These are phyloP conservation scores for Scaptomyza pallida DNA, from an alignment of 1,140 invertebrate species.

Conservation along the genomic window DNA sequence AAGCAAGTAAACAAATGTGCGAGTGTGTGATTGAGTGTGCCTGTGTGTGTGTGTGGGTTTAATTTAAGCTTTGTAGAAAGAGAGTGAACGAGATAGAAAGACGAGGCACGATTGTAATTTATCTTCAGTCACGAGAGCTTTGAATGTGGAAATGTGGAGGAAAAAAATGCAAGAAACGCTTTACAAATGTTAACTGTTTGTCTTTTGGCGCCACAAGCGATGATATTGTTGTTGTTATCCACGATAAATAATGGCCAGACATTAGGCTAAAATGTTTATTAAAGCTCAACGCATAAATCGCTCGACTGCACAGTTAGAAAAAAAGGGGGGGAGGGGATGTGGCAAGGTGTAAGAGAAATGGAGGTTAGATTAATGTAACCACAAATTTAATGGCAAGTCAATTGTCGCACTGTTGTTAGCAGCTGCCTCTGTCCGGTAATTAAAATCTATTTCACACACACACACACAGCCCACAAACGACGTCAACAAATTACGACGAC, in stretches of 20 bases:
- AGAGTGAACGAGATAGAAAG: slow-evolving; percentile 25
- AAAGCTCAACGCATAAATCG: slow-evolving; percentile 69
- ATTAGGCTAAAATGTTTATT: slow-evolving; percentile 80
- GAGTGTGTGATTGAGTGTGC: slow-evolving; percentile 24
- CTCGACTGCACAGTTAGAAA: not conserved
- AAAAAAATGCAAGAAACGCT: slow-evolving; percentile 65
- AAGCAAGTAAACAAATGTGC: slow-evolving; percentile 41
- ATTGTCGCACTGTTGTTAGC: slow-evolving; percentile 61
- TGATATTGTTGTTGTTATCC: slow-evolving; percentile 59
- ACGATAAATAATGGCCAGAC: slow-evolving; percentile 70
- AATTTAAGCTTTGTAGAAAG: slow-evolving; percentile 49
- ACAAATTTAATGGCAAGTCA: slow-evolving; percentile 52
- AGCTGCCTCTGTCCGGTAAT: slow-evolving; percentile 61
- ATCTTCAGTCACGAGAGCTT: slow-evolving; percentile 63
- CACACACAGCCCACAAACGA: slow-evolving; percentile 72
- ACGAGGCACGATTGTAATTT: slow-evolving; percentile 72
- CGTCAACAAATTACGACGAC: slow-evolving; percentile 56
- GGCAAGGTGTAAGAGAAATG: not conserved
- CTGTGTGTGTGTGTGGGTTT: slow-evolving; percentile 23
- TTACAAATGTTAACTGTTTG: slow-evolving; percentile 80
- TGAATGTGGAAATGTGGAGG: slow-evolving; percentile 36
- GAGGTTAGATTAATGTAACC: slow-evolving; percentile 28
- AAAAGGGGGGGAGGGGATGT: not conserved
- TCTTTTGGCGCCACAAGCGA: slow-evolving; percentile 73
- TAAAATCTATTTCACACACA: slow-evolving; percentile 81